Base-by-base conservation (phyloP, 37 sponge, comb jelly and placozoan genomes). In the Cladorhizidae sp. region DNA sequence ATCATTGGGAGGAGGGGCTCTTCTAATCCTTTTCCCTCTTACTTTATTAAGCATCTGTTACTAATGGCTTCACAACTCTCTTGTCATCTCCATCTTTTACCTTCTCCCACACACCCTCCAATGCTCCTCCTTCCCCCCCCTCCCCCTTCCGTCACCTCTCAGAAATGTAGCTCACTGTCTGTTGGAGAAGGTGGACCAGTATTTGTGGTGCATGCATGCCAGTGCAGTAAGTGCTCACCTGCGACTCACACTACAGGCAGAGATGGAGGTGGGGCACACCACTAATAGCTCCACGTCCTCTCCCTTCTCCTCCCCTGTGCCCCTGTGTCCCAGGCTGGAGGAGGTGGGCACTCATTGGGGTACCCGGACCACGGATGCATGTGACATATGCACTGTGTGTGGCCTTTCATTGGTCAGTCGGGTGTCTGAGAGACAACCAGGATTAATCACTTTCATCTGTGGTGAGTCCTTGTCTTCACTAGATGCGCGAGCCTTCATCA, bases 201-300 rank as follows among this genome's bases (percentile, higher is more conserved):
- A 91, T 58, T 77, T 91, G 18, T 91, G 91, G 91, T 79, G 79
- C 21, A 49, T 36, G 0, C 67, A 83, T 8, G 72, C 79, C 21
- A 75, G 67, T 40, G 61, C 86, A 1, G 3, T 91, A 25, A 74
- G 70, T 7, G 79, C 91, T 43, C 83, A 91, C 23, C 51, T 86
- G 8, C 51, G 29, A 40, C 9, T 29, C n/a, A 32, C 72, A 2
- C 51, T 76, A 45, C 49, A 31, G 28, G 14, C 32, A 6, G 82
- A 87, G 69, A 74, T 40, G 49, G 35, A 74, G 36, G 9, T 20
- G 35, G 74, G 54, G 14, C 2, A 31, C 14, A 40, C 1, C 72
- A 42, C 49, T 45, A 17, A 28, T 2, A 1, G 12, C 12, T 12
- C 32, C 75, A 21, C 75, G 3, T 40, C 57, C 37, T 9, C 17